Evolutionary conservation across 2,888 invertebrate genomes (phyloP).

Genomic region (Andrena haemorrhoa): DNA sequence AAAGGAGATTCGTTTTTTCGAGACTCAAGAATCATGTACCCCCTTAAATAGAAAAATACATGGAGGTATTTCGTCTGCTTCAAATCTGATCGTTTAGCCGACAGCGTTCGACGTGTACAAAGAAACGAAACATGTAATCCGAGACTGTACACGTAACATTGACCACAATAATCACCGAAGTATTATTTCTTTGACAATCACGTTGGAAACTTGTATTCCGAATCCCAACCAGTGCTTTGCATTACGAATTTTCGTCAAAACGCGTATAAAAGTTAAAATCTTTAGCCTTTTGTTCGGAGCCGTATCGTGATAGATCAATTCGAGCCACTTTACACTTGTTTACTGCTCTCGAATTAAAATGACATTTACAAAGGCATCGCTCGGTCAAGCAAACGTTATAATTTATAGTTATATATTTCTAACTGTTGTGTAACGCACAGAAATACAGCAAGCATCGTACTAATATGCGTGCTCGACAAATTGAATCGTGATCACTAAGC

Average conservation of each 20-base stretch:
- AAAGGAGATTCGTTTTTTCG: conserved; percentile 33
- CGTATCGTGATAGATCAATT: conserved; percentile 35
- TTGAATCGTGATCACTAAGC: conserved; percentile 52
- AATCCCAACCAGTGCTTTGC: conserved; percentile 54
- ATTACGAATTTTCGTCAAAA: conserved; percentile 33
- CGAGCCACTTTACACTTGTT: conserved; percentile 31
- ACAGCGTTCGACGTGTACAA: conserved; percentile 50
- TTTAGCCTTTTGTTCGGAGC: conserved; percentile 35
- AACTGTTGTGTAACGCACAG: conserved; percentile 45
- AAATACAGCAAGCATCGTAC: conserved; percentile 71
- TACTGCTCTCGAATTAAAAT: conserved; percentile 37
- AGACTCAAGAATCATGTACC: conserved; percentile 57
- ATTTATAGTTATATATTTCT: conserved; percentile 7
- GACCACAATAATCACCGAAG: conserved; percentile 54
- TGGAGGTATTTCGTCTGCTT: conserved; percentile 35
- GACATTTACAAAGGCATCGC: conserved; percentile 35
- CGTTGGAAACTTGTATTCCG: conserved; percentile 41
- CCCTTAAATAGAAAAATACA: conserved; percentile 65
- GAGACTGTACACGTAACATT: conserved; percentile 56
- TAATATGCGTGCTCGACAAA: conserved; percentile 64
- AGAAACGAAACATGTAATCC: conserved; percentile 50
- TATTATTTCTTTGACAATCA: conserved; percentile 48
- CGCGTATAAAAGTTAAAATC: conserved; percentile 57
- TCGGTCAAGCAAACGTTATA: conserved; percentile 33
- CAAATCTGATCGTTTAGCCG: conserved; percentile 38